phyloP scores from a whole-genome alignment of 1,140 invertebrate genomes.

The Hyles euphorbiae region DNA sequence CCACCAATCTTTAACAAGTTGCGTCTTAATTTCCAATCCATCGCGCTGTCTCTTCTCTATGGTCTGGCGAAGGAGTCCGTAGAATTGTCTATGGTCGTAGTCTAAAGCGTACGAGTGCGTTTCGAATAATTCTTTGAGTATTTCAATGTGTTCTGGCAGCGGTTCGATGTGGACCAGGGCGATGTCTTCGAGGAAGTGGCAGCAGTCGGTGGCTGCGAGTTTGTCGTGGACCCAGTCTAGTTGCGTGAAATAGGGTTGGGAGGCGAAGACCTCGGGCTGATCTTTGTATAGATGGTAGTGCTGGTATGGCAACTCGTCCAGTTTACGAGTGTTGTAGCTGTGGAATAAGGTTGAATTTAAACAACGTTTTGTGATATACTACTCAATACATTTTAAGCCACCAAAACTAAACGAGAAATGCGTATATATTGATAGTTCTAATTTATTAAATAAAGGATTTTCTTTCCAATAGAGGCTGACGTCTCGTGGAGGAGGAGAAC shows the following conservation, averaged over 20 bases:
- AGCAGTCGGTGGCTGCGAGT: constrained; percentile 80
- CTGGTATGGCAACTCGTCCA: constrained; percentile 89
- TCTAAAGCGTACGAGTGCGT: constrained; percentile 80
- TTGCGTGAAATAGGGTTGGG: constrained; percentile 77
- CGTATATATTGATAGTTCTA: too few relatives aligned
- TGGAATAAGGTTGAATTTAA: constrained; percentile 12
- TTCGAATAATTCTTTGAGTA: constrained; percentile 81
- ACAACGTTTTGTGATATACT: too few relatives aligned
- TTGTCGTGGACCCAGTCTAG: constrained; percentile 85
- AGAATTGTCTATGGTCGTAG: constrained; percentile 86
- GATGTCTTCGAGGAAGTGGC: constrained; percentile 81
- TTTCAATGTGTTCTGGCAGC: constrained; percentile 76
- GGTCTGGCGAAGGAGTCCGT: constrained; percentile 79
- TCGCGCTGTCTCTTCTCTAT: constrained; percentile 66
- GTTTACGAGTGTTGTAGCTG: constrained; percentile 86
- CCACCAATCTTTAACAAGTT: constrained; percentile 65
- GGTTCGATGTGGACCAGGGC: constrained; percentile 69
- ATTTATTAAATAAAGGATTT: too few relatives aligned
- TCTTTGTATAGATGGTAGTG: constrained; percentile 66
- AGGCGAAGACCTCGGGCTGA: constrained; percentile 55
- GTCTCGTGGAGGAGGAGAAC: too few relatives aligned
- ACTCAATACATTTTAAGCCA: too few relatives aligned
- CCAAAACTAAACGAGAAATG: too few relatives aligned
- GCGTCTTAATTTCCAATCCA: constrained; percentile 43
- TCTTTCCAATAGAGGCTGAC: too few relatives aligned